Base-by-base conservation (phyloP, 1,140 invertebrate genomes). In the roundworm (Caenorhabditis elegans) region DNA sequence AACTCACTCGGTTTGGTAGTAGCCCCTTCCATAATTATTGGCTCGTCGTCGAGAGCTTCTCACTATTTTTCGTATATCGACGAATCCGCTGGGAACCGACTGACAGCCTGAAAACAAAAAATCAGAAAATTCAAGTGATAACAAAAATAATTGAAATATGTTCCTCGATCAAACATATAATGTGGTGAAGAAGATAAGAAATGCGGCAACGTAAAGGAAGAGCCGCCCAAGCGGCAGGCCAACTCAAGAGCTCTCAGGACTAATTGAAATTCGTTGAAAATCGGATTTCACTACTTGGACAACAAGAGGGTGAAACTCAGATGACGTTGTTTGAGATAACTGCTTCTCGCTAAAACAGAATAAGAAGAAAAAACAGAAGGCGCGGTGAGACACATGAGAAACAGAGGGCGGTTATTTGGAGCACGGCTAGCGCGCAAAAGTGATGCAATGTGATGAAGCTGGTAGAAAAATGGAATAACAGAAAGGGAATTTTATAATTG, bases 361-460 rank as follows among this genome's bases (percentile, higher is more conserved):
- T 31, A 70, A 39, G 22, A 43, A 19, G 8, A 19, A 31, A 36
- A 60, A 34, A 34, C 19, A 70, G 34, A 13, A 26, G 26, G 19
- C 11, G 34, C 31, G 5, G 60, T 22, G 60, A 70, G 60, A 39
- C 26, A 55, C 8, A 55, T 2, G n/a, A 70, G n/a, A 39, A 70
- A 13, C 13, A 10, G 39, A n/a, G 60, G 26, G 39, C 24, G 11
- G 8, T 31, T 31, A 31, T 36, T 36, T 70, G 34, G 34, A 39
- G 60, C 15, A 39, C 13, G 22, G 60, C 15, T 24, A 34, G 19
- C 5, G 60, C 60, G 60, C 34, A 39, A 70, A 39, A 17, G 11
- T 70, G 60, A 70, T 70, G 60, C 60, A 70, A 70, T 70, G 39
- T 70, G 60, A 70, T 70, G 60, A 70, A 70, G 60, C 60, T 70